phyloP scores from a whole-genome alignment of 2,113 vertebrate genomes.

The Misgurnus anguillicaudatus region DNA sequence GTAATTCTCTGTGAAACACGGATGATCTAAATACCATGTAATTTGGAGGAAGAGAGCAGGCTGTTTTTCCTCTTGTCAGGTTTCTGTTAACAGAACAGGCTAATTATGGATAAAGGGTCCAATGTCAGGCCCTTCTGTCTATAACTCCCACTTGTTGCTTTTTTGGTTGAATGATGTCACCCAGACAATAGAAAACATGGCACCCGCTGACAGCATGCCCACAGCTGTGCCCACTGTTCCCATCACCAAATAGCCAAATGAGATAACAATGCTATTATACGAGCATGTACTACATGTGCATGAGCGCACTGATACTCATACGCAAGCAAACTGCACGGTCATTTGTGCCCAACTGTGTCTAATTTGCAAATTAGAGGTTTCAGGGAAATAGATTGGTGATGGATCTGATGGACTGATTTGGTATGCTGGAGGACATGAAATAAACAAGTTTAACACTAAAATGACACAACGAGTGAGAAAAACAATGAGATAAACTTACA shows the following conservation, averaged over 20 bases:
- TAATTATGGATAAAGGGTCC: constrained; percentile 46
- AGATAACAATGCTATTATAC: neutral
- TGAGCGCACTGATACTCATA: neutral
- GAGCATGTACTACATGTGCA: neutral
- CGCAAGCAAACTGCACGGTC: neutral
- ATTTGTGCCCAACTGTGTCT: neutral
- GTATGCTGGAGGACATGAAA: too few species aligned
- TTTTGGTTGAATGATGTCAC: constrained; percentile 45
- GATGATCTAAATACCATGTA: constrained; percentile 45
- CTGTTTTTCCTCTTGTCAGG: constrained; percentile 33
- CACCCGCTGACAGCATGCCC: constrained; percentile 20
- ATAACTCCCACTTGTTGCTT: constrained; percentile 50
- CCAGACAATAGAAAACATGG: constrained; percentile 34
- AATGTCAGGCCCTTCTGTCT: constrained; percentile 42
- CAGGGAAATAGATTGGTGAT: neutral
- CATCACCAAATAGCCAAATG: constrained; percentile 5
- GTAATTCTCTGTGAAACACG: constrained; percentile 27
- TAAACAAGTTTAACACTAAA: neutral
- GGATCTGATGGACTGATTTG: neutral
- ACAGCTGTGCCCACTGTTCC: constrained; percentile 39
- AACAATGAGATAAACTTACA: neutral
- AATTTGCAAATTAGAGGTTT: neutral
- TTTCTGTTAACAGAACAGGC: constrained; percentile 46
- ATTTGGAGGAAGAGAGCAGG: constrained; percentile 49
- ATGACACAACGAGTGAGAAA: neutral